Conservation (phyloP, 2,113 vertebrate genomes). For the Pomatorhinus ruficollis region DNA sequence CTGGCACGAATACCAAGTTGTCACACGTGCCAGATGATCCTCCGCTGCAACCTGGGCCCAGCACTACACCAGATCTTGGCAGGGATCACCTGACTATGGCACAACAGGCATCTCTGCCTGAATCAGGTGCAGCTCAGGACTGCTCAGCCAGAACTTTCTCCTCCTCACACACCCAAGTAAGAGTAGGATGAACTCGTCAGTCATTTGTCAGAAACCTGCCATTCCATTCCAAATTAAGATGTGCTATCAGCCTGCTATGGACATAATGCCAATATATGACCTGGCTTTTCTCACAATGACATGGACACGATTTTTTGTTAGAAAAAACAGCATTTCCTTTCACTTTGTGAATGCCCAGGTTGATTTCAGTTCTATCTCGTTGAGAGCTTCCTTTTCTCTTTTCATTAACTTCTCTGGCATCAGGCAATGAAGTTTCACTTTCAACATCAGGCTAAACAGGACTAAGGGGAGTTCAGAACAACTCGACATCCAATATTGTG, state of each 20-base stretch:
- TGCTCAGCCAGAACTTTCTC: neutral
- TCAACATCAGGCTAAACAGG: neutral
- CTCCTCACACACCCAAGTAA: neutral
- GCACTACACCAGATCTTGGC: neutral
- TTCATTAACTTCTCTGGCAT: neutral
- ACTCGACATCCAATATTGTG: neutral
- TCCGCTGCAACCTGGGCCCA: neutral
- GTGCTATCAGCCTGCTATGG: neutral
- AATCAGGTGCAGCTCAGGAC: neutral
- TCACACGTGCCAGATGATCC: neutral
- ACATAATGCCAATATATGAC: neutral
- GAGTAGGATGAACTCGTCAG: neutral
- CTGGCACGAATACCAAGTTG: neutral
- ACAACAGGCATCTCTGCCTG: neutral
- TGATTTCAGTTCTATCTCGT: neutral
- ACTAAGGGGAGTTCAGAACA: neutral
- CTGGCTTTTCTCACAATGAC: neutral
- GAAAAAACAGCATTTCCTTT: neutral
- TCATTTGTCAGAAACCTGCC: neutral
- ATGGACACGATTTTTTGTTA: neutral
- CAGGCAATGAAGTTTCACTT: neutral
- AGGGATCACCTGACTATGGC: accelerated
- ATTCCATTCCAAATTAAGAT: neutral
- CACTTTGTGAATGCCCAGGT: neutral
- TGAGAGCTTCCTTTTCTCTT: neutral